phyloP scores from a whole-genome alignment of 1,140 invertebrate species.

The Oryctes rhinoceros region DNA sequence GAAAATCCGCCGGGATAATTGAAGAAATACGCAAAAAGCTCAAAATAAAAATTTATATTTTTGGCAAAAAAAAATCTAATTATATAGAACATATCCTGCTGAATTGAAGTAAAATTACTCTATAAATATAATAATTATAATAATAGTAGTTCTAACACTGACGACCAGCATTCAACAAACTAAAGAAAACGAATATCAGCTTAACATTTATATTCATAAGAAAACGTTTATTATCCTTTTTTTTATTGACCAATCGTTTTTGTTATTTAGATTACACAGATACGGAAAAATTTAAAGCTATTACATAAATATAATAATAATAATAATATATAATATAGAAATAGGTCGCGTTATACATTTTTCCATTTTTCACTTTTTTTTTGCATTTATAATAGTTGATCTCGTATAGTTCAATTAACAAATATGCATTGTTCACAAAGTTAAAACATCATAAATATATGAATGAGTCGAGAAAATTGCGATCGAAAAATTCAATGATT shows the following conservation, averaged over 20 bases:
- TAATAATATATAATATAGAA: constrained; percentile 2
- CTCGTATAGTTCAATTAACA: neutral
- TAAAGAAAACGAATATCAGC: neutral
- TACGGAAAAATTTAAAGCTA: constrained; percentile 12
- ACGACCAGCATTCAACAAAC: neutral
- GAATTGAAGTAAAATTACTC: constrained; percentile 6
- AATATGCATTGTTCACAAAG: neutral
- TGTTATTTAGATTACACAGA: constrained; percentile 5
- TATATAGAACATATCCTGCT: neutral
- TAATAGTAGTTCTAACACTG: neutral
- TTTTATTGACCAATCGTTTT: neutral
- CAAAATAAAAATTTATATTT: constrained; percentile 16
- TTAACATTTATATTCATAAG: constrained; percentile 9
- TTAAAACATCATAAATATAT: no score
- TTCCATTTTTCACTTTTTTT: neutral
- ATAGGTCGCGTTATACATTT: constrained; percentile 10
- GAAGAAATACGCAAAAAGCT: neutral
- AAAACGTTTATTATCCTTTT: constrained; percentile 15
- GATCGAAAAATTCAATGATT: no score
- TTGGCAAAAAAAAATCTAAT: constrained; percentile 18
- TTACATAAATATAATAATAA: constrained; percentile 10
- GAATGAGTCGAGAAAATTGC: no score
- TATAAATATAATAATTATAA: constrained; percentile 17
- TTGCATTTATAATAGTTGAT: neutral
- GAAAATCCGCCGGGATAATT: no score